phyloP scores from a whole-genome alignment of 1,140 invertebrate species.

The Heliothis virescens region DNA sequence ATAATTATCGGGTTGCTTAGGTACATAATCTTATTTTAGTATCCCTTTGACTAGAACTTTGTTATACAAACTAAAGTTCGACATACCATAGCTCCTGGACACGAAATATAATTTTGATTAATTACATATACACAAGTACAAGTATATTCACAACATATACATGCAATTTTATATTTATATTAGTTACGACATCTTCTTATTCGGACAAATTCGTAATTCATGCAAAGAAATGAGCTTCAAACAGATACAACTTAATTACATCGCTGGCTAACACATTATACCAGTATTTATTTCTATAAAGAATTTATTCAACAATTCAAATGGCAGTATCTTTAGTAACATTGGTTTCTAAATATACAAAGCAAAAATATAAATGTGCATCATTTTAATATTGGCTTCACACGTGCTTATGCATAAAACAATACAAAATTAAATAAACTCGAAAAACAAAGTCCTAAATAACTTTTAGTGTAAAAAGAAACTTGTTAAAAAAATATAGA shows the following conservation, averaged over 20 bases:
- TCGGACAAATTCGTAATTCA: not conserved
- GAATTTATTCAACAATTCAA: not conserved
- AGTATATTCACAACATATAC: slow-evolving; percentile 43
- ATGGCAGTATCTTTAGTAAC: not conserved
- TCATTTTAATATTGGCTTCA: not conserved
- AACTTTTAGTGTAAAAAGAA: not conserved
- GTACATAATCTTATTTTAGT: slow-evolving; percentile 23
- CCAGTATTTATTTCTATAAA: not conserved
- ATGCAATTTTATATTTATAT: slow-evolving; percentile 11
- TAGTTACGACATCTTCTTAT: slow-evolving; percentile 18
- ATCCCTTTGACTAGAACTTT: slow-evolving; percentile 48
- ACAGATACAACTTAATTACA: not conserved
- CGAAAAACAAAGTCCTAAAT: not conserved
- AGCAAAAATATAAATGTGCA: slow-evolving; percentile 14
- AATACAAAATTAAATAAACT: not conserved
- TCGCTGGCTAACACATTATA: not conserved
- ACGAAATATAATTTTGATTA: slow-evolving; percentile 22
- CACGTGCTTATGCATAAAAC: not conserved
- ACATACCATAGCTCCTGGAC: slow-evolving; percentile 43
- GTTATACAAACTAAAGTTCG: slow-evolving; percentile 47
- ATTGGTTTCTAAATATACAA: slow-evolving; percentile 19
- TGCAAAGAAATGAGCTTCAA: slow-evolving; percentile 32
- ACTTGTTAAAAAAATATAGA: not conserved
- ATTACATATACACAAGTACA: slow-evolving; percentile 29
- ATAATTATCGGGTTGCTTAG: slow-evolving; percentile 16